A percentile compares a stretch with the other conserved stretches of the same genome.
phyloP scores from a whole-genome alignment of 2,888 invertebrate species.

The Azorinus chamasolen region DNA sequence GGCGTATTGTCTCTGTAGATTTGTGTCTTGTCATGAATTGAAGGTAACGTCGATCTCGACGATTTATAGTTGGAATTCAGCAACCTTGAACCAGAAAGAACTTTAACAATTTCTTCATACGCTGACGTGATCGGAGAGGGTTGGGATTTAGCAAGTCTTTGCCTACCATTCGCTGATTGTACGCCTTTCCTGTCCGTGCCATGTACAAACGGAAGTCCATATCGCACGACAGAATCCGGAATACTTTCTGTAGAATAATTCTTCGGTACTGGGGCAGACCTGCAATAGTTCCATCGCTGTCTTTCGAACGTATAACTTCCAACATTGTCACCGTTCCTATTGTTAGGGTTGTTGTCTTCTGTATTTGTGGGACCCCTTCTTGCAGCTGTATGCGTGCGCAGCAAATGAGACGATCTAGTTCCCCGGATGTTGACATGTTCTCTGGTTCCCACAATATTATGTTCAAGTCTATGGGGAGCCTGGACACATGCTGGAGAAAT shows the following conservation, averaged over 20 bases:
- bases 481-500: constrained; percentile 45
- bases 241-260: constrained; percentile 53
- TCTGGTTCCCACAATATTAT: constrained; percentile 31
- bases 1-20: constrained; percentile 13
- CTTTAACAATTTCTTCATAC: constrained; percentile 53
- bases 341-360: constrained; percentile 1
- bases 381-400: constrained; percentile 26
- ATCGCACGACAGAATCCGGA: constrained; percentile 32
- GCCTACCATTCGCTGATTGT: background rate
- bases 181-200: constrained; percentile 13
- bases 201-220: constrained; percentile 56
- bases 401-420: constrained; percentile 43
- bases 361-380: constrained; percentile 2
- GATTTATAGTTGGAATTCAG: constrained; percentile 29
- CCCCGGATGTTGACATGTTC: constrained; percentile 51
- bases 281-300: constrained; percentile 63
- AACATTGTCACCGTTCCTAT: constrained; percentile 6
- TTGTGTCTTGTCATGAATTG: constrained; percentile 20
- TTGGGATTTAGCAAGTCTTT: constrained; percentile 2
- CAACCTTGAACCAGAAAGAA: constrained; percentile 40
- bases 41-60: constrained; percentile 28
- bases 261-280: constrained; percentile 48
- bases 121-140: constrained; percentile 47
- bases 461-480: constrained; percentile 25
- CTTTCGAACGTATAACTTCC: constrained; percentile 75